phyloP scores from a whole-genome alignment of 2,113 vertebrate species.

The Myotis yumanensis region DNA sequence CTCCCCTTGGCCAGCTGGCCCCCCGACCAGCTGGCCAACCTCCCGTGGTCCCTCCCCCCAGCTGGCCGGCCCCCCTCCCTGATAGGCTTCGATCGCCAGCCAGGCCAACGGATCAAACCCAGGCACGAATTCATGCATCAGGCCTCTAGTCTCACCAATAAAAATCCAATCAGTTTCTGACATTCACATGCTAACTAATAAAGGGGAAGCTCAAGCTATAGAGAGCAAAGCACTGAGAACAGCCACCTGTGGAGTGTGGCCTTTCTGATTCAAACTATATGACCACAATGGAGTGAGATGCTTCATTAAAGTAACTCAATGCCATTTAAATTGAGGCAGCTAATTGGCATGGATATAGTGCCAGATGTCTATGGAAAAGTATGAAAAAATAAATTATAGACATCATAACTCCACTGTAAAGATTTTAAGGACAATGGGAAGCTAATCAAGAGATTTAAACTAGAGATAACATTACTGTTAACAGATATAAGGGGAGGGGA shows the following conservation, averaged over 20 bases:
- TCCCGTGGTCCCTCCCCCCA: too few species aligned
- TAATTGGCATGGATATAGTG: background rate
- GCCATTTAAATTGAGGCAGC: background rate
- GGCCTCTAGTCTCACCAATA: background rate
- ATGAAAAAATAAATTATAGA: slow-evolving; percentile 16
- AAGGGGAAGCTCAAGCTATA: background rate
- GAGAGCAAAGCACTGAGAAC: background rate
- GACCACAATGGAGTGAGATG: background rate
- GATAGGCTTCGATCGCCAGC: too few species aligned
- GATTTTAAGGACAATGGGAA: background rate
- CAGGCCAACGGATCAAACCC: too few species aligned
- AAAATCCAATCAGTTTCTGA: background rate
- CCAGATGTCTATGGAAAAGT: background rate
- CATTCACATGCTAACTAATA: background rate
- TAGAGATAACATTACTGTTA: background rate
- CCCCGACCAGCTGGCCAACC: too few species aligned
- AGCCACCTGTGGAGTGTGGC: background rate
- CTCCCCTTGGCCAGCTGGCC: too few species aligned
- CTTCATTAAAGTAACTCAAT: background rate
- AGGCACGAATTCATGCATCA: too few species aligned
- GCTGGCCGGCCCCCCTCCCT: too few species aligned
- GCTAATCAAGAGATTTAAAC: background rate
- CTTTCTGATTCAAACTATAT: background rate
- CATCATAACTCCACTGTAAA: background rate
- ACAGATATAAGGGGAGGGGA: background rate